Evolutionary conservation across 2,888 invertebrate genomes (phyloP).

Genomic region (Lepidocyrtinus sp.): DNA sequence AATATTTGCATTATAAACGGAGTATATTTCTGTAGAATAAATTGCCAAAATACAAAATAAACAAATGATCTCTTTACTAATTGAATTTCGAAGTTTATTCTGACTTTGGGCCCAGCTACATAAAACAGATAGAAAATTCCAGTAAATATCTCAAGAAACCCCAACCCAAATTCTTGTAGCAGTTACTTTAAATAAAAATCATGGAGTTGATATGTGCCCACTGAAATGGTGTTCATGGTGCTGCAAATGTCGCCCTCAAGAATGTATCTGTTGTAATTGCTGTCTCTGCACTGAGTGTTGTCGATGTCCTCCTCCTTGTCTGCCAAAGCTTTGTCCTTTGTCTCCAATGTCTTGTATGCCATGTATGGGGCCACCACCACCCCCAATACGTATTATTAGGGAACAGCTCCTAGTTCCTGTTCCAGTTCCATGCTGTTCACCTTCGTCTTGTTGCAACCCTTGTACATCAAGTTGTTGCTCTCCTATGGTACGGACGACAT

Average conservation of each 20-base stretch:
- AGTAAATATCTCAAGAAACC: no score
- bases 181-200: no score
- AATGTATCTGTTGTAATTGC: slow-evolving; percentile 43
- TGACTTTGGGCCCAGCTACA: no score
- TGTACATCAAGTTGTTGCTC: neutral
- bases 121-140: no score
- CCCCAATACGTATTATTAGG: slow-evolving; percentile 45
- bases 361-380: slow-evolving; percentile 45
- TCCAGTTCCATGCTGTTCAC: slow-evolving; percentile 35
- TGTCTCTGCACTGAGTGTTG: slow-evolving; percentile 49
- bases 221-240: slow-evolving; percentile 57
- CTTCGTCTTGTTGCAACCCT: slow-evolving; percentile 25
- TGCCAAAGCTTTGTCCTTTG: slow-evolving; percentile 28
- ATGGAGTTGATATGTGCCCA: neutral
- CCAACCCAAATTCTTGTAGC: no score
- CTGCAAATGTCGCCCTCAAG: slow-evolving; percentile 29
- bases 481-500: neutral
- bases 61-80: no score
- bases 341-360: slow-evolving; percentile 39
- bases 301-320: slow-evolving; percentile 44
- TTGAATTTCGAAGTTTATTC: no score
- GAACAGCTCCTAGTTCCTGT: slow-evolving; percentile 48
- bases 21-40: no score
- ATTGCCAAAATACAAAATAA: no score
- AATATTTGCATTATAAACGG: no score